A percentile compares a stretch with the other conserved stretches of the same genome.
These are phyloP conservation scores for Stratiolaelaps scimitus DNA, from an alignment of 1,140 invertebrate species.

Conservation along the genomic window DNA sequence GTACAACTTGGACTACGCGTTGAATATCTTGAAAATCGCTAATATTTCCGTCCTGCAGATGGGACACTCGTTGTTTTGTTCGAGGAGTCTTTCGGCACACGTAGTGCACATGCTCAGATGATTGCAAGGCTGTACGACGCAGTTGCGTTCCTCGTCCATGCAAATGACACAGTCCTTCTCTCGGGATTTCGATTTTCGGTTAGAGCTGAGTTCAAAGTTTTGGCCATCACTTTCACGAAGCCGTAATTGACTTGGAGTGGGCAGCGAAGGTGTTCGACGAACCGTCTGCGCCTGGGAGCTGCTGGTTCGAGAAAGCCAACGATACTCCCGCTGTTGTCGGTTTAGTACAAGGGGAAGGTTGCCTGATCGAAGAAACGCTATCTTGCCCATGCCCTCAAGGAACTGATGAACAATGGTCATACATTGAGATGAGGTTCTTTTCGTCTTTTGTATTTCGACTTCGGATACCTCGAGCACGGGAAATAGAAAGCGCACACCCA, in stretches of 20 bases:
- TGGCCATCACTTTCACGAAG: conserved; percentile 38
- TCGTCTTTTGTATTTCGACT: conserved; percentile 42
- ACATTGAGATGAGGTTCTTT: conserved; percentile 39
- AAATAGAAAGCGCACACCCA: conserved; percentile 44
- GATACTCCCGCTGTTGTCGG: conserved; percentile 43
- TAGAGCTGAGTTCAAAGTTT: neutral
- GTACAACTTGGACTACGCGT: too few relatives aligned
- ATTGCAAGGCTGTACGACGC: conserved; percentile 45
- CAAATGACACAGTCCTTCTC: conserved; percentile 46
- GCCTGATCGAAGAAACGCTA: conserved; percentile 45
- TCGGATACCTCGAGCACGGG: conserved; percentile 46
- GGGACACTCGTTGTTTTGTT: conserved; percentile 43
- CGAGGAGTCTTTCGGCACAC: conserved; percentile 42
- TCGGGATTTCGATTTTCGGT: conserved; percentile 29
- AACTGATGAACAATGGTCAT: conserved; percentile 41
- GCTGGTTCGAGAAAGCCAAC: neutral
- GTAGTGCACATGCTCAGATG: conserved; percentile 45
- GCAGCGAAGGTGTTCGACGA: neutral
- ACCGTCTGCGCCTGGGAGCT: conserved; percentile 4
- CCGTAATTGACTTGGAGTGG: conserved; percentile 36
- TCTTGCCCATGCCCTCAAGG: conserved; percentile 45
- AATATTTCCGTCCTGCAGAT: conserved; percentile 44
- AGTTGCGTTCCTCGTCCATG: conserved; percentile 44
- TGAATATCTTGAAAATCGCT: conserved; percentile 36
- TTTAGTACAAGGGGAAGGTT: conserved; percentile 43